A percentile compares a stretch with the other conserved stretches of the same genome.
Evolutionary conservation across 2,113 vertebrate species (phyloP).

Genomic region (Otolemur garnettii): DNA sequence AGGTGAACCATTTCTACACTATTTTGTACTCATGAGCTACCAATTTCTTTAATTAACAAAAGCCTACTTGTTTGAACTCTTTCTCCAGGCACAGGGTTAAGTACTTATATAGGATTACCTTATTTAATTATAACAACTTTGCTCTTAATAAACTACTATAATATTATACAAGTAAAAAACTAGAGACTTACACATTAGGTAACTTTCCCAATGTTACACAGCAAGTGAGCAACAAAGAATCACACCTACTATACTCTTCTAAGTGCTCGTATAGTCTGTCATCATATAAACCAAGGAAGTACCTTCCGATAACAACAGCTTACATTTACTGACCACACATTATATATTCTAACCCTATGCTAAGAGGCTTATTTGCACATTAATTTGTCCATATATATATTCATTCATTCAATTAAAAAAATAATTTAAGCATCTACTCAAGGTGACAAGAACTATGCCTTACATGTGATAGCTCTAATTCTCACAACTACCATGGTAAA

Average conservation of each 20-base stretch:
- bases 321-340: neutral
- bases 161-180: constrained; percentile 34
- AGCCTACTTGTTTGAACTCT: constrained; percentile 21
- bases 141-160: constrained; percentile 28
- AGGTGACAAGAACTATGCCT: constrained; percentile 1
- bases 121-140: neutral
- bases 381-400: neutral
- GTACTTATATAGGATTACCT: neutral
- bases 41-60: constrained; percentile 6
- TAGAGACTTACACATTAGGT: constrained; percentile 20
- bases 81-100: neutral
- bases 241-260: constrained; percentile 15
- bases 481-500: constrained; percentile 15
- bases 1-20: neutral
- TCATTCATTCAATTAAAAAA: constrained; percentile 21
- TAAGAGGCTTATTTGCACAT: constrained; percentile 1
- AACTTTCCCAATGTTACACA: neutral
- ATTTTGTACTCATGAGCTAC: constrained; percentile 28
- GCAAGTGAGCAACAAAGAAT: constrained; percentile 25
- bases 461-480: neutral
- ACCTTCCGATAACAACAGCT: neutral
- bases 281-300: neutral
- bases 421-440: neutral
- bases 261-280: neutral
- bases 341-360: neutral